Evolutionary conservation across 2,888 invertebrate genomes (phyloP).

Genomic region (Limnephilus marmoratus): DNA sequence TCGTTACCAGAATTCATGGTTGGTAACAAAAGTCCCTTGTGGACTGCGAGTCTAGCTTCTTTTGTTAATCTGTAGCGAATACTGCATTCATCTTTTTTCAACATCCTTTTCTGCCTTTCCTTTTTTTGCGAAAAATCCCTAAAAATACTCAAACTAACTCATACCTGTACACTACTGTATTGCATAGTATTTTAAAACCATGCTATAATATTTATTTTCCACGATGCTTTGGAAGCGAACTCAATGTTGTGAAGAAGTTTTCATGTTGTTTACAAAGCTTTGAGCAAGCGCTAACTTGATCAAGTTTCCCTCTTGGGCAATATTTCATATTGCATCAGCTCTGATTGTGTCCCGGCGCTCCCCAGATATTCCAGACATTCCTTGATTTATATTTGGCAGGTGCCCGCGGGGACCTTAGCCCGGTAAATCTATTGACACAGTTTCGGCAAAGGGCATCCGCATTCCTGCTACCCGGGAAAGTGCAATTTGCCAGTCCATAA

Average conservation of each 20-base stretch:
- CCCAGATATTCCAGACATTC: background rate
- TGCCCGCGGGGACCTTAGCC: background rate
- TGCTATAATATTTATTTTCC: background rate
- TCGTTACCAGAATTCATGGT: background rate
- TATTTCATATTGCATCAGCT: background rate
- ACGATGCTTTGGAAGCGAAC: background rate
- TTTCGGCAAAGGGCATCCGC: slow-evolving; percentile 37
- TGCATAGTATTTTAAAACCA: background rate
- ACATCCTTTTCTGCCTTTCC: background rate
- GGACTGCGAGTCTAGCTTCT: background rate
- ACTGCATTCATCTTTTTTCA: background rate
- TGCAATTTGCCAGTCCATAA: slow-evolving; percentile 9
- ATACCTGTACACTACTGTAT: background rate
- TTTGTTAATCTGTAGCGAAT: background rate
- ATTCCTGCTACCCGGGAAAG: slow-evolving; percentile 16
- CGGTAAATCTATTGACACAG: slow-evolving; percentile 33
- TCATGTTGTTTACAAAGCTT: background rate
- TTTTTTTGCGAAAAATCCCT: no score
- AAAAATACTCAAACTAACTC: background rate
- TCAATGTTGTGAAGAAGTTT: background rate
- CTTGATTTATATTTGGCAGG: slow-evolving; percentile 18
- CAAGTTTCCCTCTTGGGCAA: background rate
- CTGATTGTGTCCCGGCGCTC: background rate
- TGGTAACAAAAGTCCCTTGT: background rate
- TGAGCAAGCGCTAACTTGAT: background rate